phyloP scores from a whole-genome alignment of 2,113 vertebrate genomes.

The Hylia prasina region DNA sequence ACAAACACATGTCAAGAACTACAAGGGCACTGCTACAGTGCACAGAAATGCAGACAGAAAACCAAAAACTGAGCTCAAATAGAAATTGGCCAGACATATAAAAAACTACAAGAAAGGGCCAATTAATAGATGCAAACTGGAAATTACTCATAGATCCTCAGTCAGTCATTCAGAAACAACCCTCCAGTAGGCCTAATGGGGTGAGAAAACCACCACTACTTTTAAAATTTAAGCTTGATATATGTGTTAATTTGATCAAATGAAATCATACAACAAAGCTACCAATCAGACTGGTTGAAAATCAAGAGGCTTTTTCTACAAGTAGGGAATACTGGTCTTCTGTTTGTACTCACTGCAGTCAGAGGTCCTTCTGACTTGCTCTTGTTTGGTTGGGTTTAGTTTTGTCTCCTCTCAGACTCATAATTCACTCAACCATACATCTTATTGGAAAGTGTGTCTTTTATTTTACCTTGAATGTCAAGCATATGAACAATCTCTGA shows the following conservation, averaged over 20 bases:
- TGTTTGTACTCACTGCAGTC: not conserved
- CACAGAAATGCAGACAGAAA: not conserved
- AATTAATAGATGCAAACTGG: not conserved
- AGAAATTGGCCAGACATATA: not conserved
- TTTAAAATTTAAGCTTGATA: not conserved
- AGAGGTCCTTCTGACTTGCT: not conserved
- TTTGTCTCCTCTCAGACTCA: not conserved
- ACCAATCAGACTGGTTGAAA: not conserved
- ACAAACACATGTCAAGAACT: not conserved
- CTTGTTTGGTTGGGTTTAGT: not conserved
- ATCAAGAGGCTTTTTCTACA: not conserved
- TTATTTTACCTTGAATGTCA: conserved; percentile 73
- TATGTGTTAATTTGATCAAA: not conserved
- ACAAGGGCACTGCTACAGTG: not conserved
- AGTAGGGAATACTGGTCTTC: not conserved
- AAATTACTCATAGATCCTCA: not conserved
- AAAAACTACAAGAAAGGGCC: not conserved
- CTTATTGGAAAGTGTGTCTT: not conserved
- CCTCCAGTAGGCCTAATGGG: not conserved
- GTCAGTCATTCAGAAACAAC: not conserved
- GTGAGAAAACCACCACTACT: not conserved
- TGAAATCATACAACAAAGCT: not conserved
- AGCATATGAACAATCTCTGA: conserved; percentile 52
- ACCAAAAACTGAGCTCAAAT: not conserved
- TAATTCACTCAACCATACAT: not conserved